Evolutionary conservation across 35 echinoderm and acorn worm genomes (phyloP).

Genomic region (Apostichopus californicus): DNA sequence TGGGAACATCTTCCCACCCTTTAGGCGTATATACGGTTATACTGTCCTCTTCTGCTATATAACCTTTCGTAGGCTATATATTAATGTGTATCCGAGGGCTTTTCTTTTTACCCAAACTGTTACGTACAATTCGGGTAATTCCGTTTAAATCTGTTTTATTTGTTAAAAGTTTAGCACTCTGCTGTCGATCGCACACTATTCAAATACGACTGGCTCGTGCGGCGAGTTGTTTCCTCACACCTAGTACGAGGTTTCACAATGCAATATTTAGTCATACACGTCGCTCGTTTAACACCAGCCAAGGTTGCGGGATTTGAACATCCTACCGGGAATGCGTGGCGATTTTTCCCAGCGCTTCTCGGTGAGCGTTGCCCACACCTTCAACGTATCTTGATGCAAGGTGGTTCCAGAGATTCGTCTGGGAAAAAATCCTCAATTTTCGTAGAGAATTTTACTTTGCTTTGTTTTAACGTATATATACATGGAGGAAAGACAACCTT

Average conservation of each 20-base stretch:
- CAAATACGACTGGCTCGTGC: slow-evolving; percentile 34
- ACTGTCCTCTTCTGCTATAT: no score
- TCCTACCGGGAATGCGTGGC: neutral
- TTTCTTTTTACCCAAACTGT: neutral
- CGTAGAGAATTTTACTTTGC: neutral
- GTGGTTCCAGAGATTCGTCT: slow-evolving; percentile 15
- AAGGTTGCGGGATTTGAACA: slow-evolving; percentile 28
- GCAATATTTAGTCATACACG: neutral
- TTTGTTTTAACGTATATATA: slow-evolving; percentile 18
- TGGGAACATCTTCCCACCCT: neutral
- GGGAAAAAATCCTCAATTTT: neutral
- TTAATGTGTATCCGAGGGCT: neutral
- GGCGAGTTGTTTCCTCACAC: neutral
- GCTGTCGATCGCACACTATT: slow-evolving; percentile 5
- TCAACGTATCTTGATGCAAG: slow-evolving; percentile 17
- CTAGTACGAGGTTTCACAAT: neutral
- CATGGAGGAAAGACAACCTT: neutral
- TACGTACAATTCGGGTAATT: slow-evolving; percentile 16
- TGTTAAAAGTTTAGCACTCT: slow-evolving; percentile 18
- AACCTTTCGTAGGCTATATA: neutral
- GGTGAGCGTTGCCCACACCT: slow-evolving; percentile 30
- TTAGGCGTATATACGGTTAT: no score
- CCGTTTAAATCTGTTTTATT: slow-evolving; percentile 45
- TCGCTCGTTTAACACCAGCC: slow-evolving; percentile 30
- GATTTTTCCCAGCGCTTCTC: slow-evolving; percentile 26